Evolutionary conservation across 2,888 invertebrate genomes (phyloP), one percentile per base, ranked within the genome.

Genomic region (Anaspis maculata): DNA sequence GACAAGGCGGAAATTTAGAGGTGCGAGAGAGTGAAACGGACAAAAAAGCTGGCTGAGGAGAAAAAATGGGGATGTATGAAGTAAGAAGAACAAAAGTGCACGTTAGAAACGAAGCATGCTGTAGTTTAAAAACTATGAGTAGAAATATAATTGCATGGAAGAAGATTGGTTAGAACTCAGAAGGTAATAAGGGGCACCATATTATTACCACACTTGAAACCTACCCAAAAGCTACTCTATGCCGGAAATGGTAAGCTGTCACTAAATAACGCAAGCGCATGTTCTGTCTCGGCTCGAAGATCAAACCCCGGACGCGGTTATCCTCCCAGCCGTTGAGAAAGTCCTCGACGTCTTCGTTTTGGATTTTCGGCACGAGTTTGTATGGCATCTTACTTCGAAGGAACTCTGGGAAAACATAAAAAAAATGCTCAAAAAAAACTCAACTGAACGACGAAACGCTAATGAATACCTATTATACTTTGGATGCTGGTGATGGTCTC

Each of bases 251-350:
- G 67, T 81, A 92, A 19, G 94, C 92, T 41, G 87, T 80, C 42
- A 92, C 74, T 44, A 94, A 71, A 68, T 94, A 96, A 43, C 95
- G 70, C 33, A 95, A 72, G 30, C 91, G 76, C 32, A 88, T 78
- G 7, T 77, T 76, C 41, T 73, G 75, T 37, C 79, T 71, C 39
- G 83, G 83, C 56, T 89, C 85, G 64, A 94, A 87, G 52, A 95
- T 82, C 34, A 96, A 68, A 15, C 87, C 91, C 44, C 94, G 76
- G 24, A 95, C 89, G 62, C 82, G 76, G 65, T 96, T 96, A 67
- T 96, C 95, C 39, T 77, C 76, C 83, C 94, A 95, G 32, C 91
- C 90, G 26, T 76, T 76, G 15, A 95, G 72, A 61, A 94, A 95
- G 4, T 70, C 69, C 28, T 86, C 79, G 21, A 85, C 70, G 54